These are phyloP conservation scores for Oscheius sp. DNA, from an alignment of 2,888 invertebrate genomes.

Conservation along the genomic window DNA sequence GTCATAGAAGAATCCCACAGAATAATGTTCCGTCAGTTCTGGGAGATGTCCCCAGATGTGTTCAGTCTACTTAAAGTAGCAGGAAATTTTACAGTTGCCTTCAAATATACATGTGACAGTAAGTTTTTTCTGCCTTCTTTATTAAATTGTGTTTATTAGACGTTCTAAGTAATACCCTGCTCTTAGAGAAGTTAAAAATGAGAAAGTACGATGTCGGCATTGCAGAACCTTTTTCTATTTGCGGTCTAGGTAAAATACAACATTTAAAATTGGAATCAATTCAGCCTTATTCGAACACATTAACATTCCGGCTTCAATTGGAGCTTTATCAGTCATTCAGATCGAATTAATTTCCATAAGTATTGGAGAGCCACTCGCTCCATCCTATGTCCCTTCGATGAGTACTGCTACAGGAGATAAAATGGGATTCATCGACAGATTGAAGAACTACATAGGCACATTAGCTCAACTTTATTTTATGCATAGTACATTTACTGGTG, in stretches of 20 bases:
- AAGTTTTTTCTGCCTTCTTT: background rate
- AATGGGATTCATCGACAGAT: conserved; percentile 18
- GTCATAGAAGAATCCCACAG: background rate
- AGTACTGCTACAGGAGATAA: background rate
- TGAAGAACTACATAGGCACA: background rate
- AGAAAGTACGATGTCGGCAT: conserved; percentile 54
- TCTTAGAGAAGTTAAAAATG: conserved; percentile 39
- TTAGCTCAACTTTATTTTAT: background rate
- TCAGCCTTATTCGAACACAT: conserved; percentile 12
- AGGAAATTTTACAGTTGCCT: background rate
- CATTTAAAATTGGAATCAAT: too few relatives aligned
- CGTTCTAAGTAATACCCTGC: background rate
- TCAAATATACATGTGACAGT: background rate
- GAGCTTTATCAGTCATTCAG: conserved; percentile 33
- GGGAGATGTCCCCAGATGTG: background rate
- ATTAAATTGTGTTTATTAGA: background rate
- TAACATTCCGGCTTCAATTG: conserved; percentile 30
- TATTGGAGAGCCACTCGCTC: conserved; percentile 35
- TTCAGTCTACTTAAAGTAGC: background rate
- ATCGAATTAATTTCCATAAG: conserved; percentile 39
- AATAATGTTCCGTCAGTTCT: background rate
- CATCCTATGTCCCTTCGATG: conserved; percentile 32
- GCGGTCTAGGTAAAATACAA: conserved; percentile 48
- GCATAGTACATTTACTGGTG: background rate
- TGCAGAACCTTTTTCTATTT: conserved; percentile 48